These are phyloP conservation scores for Prietella phreatophila DNA, from an alignment of 2,113 vertebrate species.

Conservation along the genomic window DNA sequence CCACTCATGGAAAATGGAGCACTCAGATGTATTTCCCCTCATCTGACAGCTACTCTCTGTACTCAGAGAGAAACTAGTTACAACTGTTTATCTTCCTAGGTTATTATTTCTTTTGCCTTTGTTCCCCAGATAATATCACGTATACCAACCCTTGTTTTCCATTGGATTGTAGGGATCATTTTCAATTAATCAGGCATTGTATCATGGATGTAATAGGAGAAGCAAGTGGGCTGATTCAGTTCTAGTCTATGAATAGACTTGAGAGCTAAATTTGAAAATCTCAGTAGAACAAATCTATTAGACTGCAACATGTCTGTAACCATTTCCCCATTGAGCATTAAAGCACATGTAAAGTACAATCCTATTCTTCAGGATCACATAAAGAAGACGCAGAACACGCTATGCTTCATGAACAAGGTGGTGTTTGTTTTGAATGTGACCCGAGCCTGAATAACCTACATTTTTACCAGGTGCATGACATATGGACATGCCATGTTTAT, in stretches of 20 bases:
- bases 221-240: constrained; percentile 9
- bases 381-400: background rate
- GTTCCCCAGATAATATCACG: background rate
- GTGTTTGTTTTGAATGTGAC: constrained; percentile 36
- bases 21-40: constrained; percentile 16
- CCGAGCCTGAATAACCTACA: constrained; percentile 10
- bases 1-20: background rate
- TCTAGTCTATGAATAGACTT: constrained; percentile 26
- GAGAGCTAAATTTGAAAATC: constrained; percentile 19
- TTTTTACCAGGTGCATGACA: constrained; percentile 33
- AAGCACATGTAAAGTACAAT: background rate
- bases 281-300: background rate
- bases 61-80: constrained; percentile 6
- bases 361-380: background rate
- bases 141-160: constrained; percentile 1
- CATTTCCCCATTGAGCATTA: background rate
- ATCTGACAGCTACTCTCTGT: constrained; percentile 26
- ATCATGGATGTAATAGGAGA: constrained; percentile 10
- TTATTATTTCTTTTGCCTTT: constrained; percentile 4
- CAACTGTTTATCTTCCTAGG: background rate
- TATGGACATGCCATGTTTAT: constrained; percentile 24
- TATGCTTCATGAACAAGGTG: constrained; percentile 23
- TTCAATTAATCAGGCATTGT: constrained; percentile 20
- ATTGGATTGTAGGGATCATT: background rate
- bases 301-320: background rate